Conservation (phyloP, 2,797 vertebrate species). For the Halcyon leucocephala region DNA sequence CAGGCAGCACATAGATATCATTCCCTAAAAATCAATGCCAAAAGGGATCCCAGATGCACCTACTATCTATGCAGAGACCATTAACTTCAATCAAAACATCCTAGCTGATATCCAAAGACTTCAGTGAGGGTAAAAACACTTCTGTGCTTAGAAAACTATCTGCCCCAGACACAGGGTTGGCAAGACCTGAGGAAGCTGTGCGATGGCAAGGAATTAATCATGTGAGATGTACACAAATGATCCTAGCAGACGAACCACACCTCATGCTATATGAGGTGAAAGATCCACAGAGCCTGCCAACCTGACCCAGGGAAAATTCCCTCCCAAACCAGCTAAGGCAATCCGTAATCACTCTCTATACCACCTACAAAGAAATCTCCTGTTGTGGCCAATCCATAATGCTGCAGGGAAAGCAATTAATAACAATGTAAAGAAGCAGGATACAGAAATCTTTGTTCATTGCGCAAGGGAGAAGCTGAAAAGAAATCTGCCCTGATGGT, state of each 20-base stretch:
- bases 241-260: not conserved
- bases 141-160: not conserved
- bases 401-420: not conserved
- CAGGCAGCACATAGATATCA: not conserved
- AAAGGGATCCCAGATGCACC: not conserved
- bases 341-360: not conserved
- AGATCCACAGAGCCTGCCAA: slow-evolving; percentile 48
- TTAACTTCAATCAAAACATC: not conserved
- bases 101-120: not conserved
- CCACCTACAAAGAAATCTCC: slow-evolving; percentile 11
- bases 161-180: not conserved
- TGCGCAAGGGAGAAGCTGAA: not conserved
- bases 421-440: not conserved
- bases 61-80: not conserved
- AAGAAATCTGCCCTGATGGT: not conserved
- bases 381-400: not conserved
- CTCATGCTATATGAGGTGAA: slow-evolving; percentile 43
- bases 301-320: slow-evolving; percentile 16
- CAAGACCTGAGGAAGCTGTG: not conserved
- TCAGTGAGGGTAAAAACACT: not conserved
- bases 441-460: not conserved
- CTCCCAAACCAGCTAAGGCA: not conserved
- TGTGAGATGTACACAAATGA: slow-evolving; percentile 16
- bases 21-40: not conserved
- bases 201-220: not conserved